A percentile compares a stretch with the other conserved stretches of the same genome.
Conservation (phyloP, 2,113 vertebrate species). For the Eonycteris spelaea region DNA sequence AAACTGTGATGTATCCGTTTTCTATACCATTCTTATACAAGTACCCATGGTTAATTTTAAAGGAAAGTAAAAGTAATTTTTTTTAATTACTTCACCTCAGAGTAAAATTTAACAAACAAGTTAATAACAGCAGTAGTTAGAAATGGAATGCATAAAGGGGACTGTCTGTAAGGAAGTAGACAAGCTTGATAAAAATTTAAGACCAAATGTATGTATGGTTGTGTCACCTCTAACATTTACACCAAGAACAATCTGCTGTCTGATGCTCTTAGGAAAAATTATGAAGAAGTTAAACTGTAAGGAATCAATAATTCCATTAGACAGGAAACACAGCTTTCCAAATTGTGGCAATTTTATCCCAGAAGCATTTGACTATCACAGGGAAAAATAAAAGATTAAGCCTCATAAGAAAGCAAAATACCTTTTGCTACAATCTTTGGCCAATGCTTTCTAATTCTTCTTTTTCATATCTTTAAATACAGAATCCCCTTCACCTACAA, state of each 20-base stretch:
- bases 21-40: neutral
- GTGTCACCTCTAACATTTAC: neutral
- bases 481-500: constrained; percentile 97
- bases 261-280: neutral
- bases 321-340: neutral
- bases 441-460: constrained; percentile 72
- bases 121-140: neutral
- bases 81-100: constrained; percentile 12
- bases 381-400: neutral
- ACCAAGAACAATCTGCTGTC: neutral
- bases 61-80: constrained; percentile 2
- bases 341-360: constrained; percentile 2
- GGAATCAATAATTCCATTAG: neutral
- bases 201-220: neutral
- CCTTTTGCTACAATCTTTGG: constrained; percentile 31
- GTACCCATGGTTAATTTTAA: neutral
- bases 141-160: neutral
- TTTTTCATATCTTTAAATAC: constrained; percentile 79
- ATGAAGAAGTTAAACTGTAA: neutral
- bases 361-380: neutral
- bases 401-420: constrained; percentile 26
- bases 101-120: constrained; percentile 2
- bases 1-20: neutral
- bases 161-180: neutral
- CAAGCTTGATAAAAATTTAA: constrained; percentile 7